phyloP scores from a whole-genome alignment of 2,888 invertebrate species.

The Phragmatobia fuliginosa region DNA sequence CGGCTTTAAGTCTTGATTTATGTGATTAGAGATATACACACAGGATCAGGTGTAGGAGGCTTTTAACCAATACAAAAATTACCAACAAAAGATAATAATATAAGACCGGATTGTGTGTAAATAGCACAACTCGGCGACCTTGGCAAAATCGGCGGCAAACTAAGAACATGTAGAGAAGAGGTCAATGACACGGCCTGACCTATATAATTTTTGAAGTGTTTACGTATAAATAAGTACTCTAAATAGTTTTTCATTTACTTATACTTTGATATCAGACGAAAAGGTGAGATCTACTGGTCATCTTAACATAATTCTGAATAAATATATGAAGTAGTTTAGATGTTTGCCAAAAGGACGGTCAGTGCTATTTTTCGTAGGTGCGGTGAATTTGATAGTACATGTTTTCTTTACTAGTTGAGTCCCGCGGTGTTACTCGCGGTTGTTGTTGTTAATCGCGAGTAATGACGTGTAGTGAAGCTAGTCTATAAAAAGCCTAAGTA shows the following conservation, averaged over 20 bases:
- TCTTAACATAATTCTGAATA: not conserved
- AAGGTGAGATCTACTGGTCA: not conserved
- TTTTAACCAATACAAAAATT: no score
- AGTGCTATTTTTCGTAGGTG: not conserved
- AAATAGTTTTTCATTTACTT: conserved; percentile 27
- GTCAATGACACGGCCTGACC: not conserved
- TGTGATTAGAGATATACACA: no score
- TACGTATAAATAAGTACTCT: conserved; percentile 11
- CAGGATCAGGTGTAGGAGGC: no score
- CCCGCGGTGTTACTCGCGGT: no score
- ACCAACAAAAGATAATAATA: no score
- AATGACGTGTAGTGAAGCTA: no score
- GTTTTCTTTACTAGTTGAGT: no score
- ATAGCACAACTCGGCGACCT: not conserved
- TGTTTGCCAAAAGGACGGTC: not conserved
- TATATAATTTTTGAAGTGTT: not conserved
- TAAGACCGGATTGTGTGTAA: no score
- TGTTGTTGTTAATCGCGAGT: no score
- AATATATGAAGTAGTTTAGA: conserved; percentile 5
- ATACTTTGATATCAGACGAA: not conserved
- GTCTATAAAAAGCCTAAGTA: no score
- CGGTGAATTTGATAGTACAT: not conserved
- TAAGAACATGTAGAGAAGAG: not conserved
- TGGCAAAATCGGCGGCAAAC: not conserved
- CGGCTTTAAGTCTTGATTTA: no score